Evolutionary conservation across 2,888 invertebrate species (phyloP).

Genomic region (Callyntrura sp.): DNA sequence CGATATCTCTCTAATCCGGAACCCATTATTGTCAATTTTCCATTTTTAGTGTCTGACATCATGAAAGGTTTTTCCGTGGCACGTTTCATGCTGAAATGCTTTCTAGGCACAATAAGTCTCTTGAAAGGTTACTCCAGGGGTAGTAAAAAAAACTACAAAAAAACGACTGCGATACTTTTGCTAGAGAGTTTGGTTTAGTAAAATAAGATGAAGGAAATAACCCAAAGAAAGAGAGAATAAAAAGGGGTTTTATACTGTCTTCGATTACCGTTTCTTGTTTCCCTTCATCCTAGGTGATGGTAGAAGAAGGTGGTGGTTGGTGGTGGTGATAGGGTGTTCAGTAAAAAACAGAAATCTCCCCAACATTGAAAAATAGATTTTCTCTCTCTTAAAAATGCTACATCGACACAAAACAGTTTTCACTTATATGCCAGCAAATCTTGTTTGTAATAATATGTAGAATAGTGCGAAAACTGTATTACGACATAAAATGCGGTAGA

Average conservation of each 20-base stretch:
- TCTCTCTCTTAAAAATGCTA: slow-evolving; percentile 10
- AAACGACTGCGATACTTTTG: background rate
- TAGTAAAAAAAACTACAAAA: slow-evolving; percentile 66
- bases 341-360: slow-evolving; percentile 29
- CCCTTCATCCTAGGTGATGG: slow-evolving; percentile 43
- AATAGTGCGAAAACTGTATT: background rate
- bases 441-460: background rate
- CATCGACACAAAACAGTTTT: slow-evolving; percentile 43
- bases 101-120: slow-evolving; percentile 74
- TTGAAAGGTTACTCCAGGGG: slow-evolving; percentile 76
- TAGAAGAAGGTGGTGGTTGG: slow-evolving; percentile 38
- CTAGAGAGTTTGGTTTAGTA: slow-evolving; percentile 1
- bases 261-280: slow-evolving; percentile 62
- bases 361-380: slow-evolving; percentile 57
- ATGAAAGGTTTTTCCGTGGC: slow-evolving; percentile 70
- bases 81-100: slow-evolving; percentile 76
- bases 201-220: slow-evolving; percentile 30
- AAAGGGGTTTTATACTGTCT: slow-evolving; percentile 45
- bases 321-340: slow-evolving; percentile 20
- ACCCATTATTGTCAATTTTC: slow-evolving; percentile 78
- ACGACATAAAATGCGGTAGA: background rate
- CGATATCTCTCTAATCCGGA: slow-evolving; percentile 76
- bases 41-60: slow-evolving; percentile 76
- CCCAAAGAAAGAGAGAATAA: background rate
- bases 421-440: slow-evolving; percentile 22